Base-by-base conservation (phyloP, 2,797 vertebrate genomes). In the Lycodopsis pacificus region DNA sequence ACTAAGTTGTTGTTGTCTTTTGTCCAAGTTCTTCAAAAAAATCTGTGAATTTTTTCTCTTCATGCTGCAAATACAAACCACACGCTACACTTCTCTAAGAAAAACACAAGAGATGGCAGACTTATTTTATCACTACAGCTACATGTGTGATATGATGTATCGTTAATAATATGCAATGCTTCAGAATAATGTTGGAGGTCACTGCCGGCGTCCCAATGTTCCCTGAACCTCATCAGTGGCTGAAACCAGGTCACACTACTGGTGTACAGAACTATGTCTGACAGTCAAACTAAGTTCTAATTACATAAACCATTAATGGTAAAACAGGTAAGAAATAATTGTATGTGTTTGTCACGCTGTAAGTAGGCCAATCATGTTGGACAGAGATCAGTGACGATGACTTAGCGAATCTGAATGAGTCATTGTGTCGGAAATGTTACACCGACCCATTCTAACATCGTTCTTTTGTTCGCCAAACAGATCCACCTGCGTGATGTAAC, bases 321-420 rank as follows among this genome's bases (percentile, higher is more conserved):
- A 13, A 11, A 27, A 40, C 20, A 71, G 1, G 42, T 4, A 10
- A 9, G 9, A 27, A 25, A 17, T 20, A n/a, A 32, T 4, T 68
- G 64, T 59, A 4, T 68, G 38, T 42, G 57, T 71, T 30, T 59
- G 51, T 49, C 3, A 11, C 4, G 27, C 7, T 59, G 7, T 22
- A 81, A 68, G 42, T 34, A 69, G 77, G 58, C 65, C 14, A 75
- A 27, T 59, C 58, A 15, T 13, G 46, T 40, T 25, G 3, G 4
- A 48, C 53, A 34, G 44, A 64, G 22, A 62, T 53, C n/a, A 40
- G 25, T 20, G 49, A 76, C 68, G 64, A 76, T 80, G 68, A 76
- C 62, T 80, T 72, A 66, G 32, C 30, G 77, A 49, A 81, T 83
- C 71, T 56, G 20, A 58, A 48, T 61, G 61, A 76, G 38, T 80